phyloP scores from a whole-genome alignment of 2,888 invertebrate species.

The Phragmatobia fuliginosa region DNA sequence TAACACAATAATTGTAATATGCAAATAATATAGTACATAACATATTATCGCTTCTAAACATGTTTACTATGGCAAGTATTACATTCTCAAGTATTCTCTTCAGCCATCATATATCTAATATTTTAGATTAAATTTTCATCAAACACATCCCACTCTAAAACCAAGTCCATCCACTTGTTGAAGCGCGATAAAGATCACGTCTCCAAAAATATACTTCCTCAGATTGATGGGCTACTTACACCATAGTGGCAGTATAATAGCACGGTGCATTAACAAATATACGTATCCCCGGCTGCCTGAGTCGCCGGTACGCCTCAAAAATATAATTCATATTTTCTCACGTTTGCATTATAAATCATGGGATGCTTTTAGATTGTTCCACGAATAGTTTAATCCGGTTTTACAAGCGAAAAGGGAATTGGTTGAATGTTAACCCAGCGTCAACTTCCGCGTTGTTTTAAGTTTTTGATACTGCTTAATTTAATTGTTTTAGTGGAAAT shows the following conservation, averaged over 20 bases:
- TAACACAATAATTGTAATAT: background rate
- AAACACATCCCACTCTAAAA: background rate
- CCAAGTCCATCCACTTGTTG: conserved; percentile 20
- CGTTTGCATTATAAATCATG: conserved; percentile 74
- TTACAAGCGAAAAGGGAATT: conserved; percentile 74
- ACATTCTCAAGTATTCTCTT: background rate
- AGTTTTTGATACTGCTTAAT: conserved; percentile 4
- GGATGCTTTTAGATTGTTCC: conserved; percentile 73
- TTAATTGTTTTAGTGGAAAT: conserved; percentile 16
- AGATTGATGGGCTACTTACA: conserved; percentile 26
- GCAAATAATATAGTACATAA: background rate
- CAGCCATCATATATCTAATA: too few relatives aligned
- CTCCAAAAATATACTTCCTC: conserved; percentile 25
- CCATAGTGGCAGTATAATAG: conserved; percentile 23
- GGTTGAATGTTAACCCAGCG: conserved; percentile 65
- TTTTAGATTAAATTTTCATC: background rate
- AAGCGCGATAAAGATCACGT: conserved; percentile 25
- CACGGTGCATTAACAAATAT: conserved; percentile 20
- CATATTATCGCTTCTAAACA: background rate
- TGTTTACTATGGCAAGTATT: background rate
- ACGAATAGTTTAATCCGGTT: conserved; percentile 76
- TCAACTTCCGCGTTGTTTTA: conserved; percentile 69
- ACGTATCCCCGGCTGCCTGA: conserved; percentile 26
- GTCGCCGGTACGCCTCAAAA: conserved; percentile 38
- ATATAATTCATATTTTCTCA: conserved; percentile 73